Conservation (phyloP, 2,888 invertebrate species). For the Galeruca laticollis region DNA sequence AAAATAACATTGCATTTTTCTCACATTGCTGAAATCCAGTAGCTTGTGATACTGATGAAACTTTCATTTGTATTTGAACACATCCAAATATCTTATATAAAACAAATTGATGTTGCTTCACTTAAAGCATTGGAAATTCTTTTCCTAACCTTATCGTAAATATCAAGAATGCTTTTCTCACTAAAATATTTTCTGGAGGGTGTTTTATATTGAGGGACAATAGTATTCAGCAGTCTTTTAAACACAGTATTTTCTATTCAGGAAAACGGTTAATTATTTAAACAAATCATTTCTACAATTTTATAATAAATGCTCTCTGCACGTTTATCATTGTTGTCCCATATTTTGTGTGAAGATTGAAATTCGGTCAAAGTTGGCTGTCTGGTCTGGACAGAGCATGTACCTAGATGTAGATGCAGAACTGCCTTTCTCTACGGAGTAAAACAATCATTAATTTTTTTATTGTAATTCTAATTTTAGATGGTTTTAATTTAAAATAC, state of each 20-base stretch:
- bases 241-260: not conserved
- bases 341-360: not conserved
- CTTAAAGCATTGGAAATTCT: not conserved
- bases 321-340: not conserved
- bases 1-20: no score
- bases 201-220: not conserved
- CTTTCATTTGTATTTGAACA: no score
- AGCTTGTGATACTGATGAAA: no score
- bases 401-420: not conserved
- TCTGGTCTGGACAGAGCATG: not conserved
- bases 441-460: no score
- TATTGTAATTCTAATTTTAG: no score
- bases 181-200: not conserved
- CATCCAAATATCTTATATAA: not conserved
- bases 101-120: not conserved
- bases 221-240: not conserved
- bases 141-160: not conserved
- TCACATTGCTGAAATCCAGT: no score
- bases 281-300: slow-evolving; percentile 1
- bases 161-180: not conserved
- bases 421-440: not conserved
- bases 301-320: slow-evolving; percentile 8
- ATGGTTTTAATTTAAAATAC: no score
- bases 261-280: not conserved
- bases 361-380: not conserved